These are phyloP conservation scores for Cephalopholis sonnerati DNA, from an alignment of 2,113 vertebrate species.

Conservation along the genomic window DNA sequence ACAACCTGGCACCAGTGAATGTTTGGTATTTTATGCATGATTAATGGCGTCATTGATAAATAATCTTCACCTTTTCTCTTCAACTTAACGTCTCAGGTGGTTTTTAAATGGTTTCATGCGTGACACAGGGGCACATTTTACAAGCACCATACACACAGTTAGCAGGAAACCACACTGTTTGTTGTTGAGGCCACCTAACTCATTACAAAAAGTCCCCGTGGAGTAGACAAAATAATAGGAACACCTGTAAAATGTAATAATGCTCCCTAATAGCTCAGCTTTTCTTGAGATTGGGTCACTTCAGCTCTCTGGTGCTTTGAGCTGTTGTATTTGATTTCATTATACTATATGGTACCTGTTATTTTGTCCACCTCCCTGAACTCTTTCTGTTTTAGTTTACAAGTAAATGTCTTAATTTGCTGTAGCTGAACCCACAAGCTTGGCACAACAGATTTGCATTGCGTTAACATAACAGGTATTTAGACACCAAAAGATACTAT, in stretches of 20 bases:
- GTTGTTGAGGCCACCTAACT: background rate
- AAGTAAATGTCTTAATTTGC: background rate
- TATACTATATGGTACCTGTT: background rate
- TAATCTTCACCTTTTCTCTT: background rate
- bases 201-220: background rate
- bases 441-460: background rate
- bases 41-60: background rate
- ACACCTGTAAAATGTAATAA: background rate
- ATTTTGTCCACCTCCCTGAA: background rate
- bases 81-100: background rate
- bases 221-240: background rate
- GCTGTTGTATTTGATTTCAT: background rate
- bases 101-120: background rate
- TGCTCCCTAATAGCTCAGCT: background rate
- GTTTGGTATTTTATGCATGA: no score
- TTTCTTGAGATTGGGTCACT: background rate
- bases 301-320: background rate
- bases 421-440: background rate
- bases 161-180: constrained; percentile 32
- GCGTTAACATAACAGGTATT: background rate
- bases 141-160: no score
- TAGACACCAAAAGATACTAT: background rate
- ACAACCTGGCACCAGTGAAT: background rate
- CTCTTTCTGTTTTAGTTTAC: background rate
- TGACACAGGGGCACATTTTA: background rate